phyloP scores from a whole-genome alignment of 1,140 invertebrate genomes.

The Antheraea pernyi region DNA sequence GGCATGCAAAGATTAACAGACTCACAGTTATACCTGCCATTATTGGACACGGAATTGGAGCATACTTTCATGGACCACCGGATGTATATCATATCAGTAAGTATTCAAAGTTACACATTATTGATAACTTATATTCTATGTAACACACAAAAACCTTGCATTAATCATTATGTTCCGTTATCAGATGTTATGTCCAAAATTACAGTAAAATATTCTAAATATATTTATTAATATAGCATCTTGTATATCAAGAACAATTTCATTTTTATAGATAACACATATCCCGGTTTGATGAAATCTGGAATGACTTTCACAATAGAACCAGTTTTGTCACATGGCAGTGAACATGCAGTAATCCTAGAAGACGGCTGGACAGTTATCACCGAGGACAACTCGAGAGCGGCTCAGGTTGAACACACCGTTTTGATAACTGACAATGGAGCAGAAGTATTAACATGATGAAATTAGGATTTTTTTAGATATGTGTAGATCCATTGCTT shows the following conservation, averaged over 20 bases:
- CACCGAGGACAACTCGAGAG: constrained; percentile 87
- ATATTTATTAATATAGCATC: too few relatives aligned
- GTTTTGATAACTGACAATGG: constrained; percentile 89
- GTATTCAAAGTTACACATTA: constrained; percentile 17
- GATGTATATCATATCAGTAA: constrained; percentile 90
- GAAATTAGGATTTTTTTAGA: background rate
- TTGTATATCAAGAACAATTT: background rate
- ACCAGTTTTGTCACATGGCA: constrained; percentile 91
- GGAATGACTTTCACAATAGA: constrained; percentile 98
- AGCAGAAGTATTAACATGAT: constrained; percentile 85
- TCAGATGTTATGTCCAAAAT: too few relatives aligned
- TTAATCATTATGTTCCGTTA: too few relatives aligned
- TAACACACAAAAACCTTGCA: too few relatives aligned
- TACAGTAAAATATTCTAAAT: too few relatives aligned
- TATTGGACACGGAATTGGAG: constrained; percentile 95
- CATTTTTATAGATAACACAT: constrained; percentile 81
- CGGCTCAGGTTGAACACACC: constrained; percentile 96
- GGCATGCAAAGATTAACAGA: constrained; percentile 81
- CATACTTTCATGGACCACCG: constrained; percentile 95
- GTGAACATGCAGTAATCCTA: constrained; percentile 83
- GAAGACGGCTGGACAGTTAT: constrained; percentile 94
- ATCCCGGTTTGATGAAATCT: constrained; percentile 86
- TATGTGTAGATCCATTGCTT: background rate
- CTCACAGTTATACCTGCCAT: constrained; percentile 88
- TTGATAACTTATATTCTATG: too few relatives aligned